Conservation (phyloP, 2,113 vertebrate species). For the Chiloscyllium plagiosum region DNA sequence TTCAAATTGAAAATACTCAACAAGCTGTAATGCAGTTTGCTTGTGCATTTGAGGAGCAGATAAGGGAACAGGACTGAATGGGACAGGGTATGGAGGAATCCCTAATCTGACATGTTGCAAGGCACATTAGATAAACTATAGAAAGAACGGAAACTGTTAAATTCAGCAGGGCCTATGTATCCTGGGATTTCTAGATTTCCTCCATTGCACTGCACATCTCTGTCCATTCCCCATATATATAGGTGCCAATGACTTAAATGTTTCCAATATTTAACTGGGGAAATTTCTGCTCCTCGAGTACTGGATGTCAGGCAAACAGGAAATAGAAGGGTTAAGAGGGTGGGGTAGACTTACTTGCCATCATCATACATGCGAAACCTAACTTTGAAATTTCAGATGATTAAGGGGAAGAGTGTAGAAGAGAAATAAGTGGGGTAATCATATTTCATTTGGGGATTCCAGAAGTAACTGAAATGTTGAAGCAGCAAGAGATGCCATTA, state of each 20-base stretch:
- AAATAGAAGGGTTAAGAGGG: neutral
- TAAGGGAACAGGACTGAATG: neutral
- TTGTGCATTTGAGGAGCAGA: neutral
- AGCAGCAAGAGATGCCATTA: neutral
- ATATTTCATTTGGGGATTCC: neutral
- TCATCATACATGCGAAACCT: neutral
- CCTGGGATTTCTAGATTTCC: no score
- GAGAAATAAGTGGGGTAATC: neutral
- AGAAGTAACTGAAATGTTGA: neutral
- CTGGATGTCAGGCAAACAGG: neutral
- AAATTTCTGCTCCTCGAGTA: neutral
- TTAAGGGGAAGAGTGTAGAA: neutral
- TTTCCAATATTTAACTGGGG: neutral
- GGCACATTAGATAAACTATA: no score
- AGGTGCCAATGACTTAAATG: neutral
- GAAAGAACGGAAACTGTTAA: neutral
- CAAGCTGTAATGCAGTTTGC: neutral
- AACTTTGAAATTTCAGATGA: neutral
- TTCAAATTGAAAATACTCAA: neutral
- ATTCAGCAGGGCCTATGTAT: neutral
- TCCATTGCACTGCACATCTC: neutral
- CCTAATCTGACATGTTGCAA: neutral
- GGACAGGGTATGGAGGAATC: neutral
- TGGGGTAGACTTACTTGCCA: neutral
- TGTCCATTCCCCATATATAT: neutral